Conservation (phyloP, 2,888 invertebrate genomes). For the Zelleria hepariella region DNA sequence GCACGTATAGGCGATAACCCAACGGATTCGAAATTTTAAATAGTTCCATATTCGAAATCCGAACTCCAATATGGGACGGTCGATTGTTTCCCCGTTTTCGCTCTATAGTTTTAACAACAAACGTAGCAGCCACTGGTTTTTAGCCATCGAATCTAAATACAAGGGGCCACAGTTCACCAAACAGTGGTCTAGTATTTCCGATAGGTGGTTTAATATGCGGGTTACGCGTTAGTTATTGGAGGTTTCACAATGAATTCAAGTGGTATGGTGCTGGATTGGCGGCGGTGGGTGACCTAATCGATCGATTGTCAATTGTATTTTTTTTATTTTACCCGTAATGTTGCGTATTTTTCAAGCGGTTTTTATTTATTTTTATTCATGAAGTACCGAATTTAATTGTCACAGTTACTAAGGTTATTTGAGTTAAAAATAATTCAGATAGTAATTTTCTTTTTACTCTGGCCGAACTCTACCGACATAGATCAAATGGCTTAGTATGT, state of each 20-base stretch:
- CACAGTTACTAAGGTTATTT: no score
- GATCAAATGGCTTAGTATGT: no score
- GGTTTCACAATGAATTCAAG: slow-evolving; percentile 61
- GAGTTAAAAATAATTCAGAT: no score
- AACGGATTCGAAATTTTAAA: slow-evolving; percentile 72
- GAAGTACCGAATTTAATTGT: no score
- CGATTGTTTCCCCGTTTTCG: slow-evolving; percentile 70
- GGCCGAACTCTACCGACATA: no score
- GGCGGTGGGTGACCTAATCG: slow-evolving; percentile 14
- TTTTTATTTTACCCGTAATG: no score
- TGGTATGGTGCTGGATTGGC: slow-evolving; percentile 46
- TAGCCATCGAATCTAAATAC: neutral
- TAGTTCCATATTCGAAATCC: slow-evolving; percentile 66
- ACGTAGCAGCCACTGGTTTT: neutral
- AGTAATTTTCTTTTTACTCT: no score
- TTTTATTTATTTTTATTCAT: no score
- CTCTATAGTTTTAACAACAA: slow-evolving; percentile 18
- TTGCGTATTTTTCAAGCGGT: neutral
- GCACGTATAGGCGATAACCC: slow-evolving; percentile 66
- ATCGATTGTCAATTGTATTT: neutral
- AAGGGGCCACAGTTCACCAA: neutral
- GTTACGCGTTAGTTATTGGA: slow-evolving; percentile 57
- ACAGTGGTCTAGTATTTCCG: neutral
- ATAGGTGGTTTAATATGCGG: slow-evolving; percentile 57
- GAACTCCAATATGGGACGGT: slow-evolving; percentile 64